Percentiles rank a stretch among this genome's conserved stretches.
Evolutionary conservation across 2,888 invertebrate species (phyloP).

Genomic region (Eupeodes latifasciatus): DNA sequence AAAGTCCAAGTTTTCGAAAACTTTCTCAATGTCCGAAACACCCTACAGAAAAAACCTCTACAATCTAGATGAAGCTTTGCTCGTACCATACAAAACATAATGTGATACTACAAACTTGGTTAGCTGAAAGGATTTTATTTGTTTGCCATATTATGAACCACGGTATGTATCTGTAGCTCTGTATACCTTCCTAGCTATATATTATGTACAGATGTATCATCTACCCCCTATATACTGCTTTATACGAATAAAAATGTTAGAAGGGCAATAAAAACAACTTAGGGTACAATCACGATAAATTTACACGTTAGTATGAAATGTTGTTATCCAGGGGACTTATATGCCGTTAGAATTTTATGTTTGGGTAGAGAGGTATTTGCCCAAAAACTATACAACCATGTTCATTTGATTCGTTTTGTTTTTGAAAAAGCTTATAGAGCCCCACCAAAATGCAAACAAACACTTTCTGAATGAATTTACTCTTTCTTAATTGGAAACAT

Average conservation of each 20-base stretch:
- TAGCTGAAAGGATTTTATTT: constrained; percentile 59
- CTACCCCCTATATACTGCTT: neutral
- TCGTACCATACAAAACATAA: constrained; percentile 16
- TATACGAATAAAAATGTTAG: constrained; percentile 22
- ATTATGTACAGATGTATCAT: too few relatives aligned
- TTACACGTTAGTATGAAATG: constrained; percentile 73
- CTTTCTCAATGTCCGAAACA: neutral
- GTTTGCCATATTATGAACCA: constrained; percentile 32
- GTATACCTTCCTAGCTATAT: neutral
- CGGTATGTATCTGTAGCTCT: neutral
- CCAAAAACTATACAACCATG: neutral
- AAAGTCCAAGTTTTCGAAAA: neutral
- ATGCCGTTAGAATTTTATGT: constrained; percentile 30
- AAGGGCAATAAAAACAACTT: constrained; percentile 75
- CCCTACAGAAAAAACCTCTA: constrained; percentile 38
- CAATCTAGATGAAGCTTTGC: constrained; percentile 64
- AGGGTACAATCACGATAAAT: constrained; percentile 74
- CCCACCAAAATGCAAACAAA: constrained; percentile 50
- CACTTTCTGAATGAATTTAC: constrained; percentile 16
- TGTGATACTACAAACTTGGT: constrained; percentile 41
- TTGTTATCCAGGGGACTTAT: constrained; percentile 64
- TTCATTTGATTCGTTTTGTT: constrained; percentile 43
- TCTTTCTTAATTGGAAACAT: constrained; percentile 52
- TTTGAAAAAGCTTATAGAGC: constrained; percentile 40
- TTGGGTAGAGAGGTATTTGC: neutral